Evolutionary conservation across 2,113 vertebrate species (phyloP).

Genomic region (Varanus komodoensis): DNA sequence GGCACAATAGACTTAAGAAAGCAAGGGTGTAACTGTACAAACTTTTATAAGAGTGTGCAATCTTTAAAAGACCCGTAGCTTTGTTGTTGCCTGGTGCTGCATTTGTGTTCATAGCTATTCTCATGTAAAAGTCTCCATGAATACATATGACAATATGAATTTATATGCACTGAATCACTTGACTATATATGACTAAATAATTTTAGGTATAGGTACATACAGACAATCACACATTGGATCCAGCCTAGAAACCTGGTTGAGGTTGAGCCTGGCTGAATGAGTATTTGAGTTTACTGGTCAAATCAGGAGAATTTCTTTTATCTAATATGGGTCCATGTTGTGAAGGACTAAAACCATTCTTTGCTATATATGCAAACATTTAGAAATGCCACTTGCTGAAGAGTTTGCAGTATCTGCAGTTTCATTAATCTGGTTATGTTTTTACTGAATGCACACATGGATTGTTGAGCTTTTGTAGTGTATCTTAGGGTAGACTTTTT

Average conservation of each 20-base stretch:
- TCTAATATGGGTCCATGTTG: too few species aligned
- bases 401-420: background rate
- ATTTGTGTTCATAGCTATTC: background rate
- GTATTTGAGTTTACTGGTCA: background rate
- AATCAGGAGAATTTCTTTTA: too few species aligned
- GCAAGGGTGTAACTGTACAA: background rate
- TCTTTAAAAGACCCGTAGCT: too few species aligned
- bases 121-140: background rate
- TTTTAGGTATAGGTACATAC: background rate
- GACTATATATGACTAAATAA: background rate
- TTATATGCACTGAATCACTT: background rate
- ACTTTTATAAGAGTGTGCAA: too few species aligned
- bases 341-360: background rate
- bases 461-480: background rate
- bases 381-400: background rate
- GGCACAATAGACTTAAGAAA: background rate
- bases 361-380: background rate
- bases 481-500: background rate
- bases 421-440: background rate
- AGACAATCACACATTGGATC: background rate
- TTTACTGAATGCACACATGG: background rate
- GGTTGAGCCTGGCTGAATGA: background rate
- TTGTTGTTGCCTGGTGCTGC: background rate
- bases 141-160: background rate
- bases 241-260: background rate